phyloP scores from a whole-genome alignment of 2,113 vertebrate genomes.

The Lathamus discolor region DNA sequence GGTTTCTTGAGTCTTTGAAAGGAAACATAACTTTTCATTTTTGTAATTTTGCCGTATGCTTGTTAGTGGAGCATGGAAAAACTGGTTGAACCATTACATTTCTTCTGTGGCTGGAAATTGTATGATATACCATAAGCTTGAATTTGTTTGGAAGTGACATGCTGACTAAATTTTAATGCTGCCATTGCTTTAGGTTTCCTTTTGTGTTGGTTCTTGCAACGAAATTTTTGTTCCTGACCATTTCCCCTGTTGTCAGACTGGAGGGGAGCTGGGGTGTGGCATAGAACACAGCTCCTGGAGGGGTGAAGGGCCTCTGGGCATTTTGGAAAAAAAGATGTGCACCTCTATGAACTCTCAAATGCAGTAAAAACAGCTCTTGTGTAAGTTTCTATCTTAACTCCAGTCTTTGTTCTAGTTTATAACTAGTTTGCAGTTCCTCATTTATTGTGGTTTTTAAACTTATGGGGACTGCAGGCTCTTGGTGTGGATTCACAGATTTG shows the following conservation, averaged over 20 bases:
- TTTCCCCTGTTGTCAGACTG: background rate
- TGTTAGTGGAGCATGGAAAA: background rate
- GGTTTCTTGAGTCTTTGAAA: background rate
- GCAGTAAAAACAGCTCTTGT: background rate
- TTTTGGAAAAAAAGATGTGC: background rate
- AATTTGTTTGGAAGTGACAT: background rate
- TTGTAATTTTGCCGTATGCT: background rate
- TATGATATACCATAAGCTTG: background rate
- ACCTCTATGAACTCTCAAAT: background rate
- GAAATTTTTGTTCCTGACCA: background rate
- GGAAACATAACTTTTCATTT: background rate
- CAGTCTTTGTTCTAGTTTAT: background rate
- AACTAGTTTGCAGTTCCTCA: background rate
- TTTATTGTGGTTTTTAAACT: background rate
- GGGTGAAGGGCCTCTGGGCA: background rate
- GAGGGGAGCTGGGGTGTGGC: background rate
- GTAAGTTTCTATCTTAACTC: background rate
- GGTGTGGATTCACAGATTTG: background rate
- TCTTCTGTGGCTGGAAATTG: background rate
- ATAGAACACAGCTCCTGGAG: background rate
- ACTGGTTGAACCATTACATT: background rate
- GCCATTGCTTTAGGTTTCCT: background rate
- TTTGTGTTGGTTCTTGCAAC: background rate
- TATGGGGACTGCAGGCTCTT: background rate
- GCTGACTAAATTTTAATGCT: background rate